phyloP scores from a whole-genome alignment of 2,888 invertebrate genomes.

The Rhamphomyia laevipes region DNA sequence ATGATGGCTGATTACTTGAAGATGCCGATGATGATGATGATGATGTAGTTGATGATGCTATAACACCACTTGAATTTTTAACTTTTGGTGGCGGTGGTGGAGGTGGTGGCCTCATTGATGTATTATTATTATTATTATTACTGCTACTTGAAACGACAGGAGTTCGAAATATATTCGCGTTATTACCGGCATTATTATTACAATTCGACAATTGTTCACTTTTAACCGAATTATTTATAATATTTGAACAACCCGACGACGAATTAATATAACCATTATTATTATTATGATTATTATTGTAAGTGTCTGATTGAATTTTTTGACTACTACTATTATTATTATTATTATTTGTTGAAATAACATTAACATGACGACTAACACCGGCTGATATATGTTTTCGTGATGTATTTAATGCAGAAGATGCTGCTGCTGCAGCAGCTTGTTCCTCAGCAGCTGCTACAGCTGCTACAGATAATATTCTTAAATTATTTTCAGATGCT shows the following conservation, averaged over 20 bases:
- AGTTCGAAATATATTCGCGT: slow-evolving; percentile 21
- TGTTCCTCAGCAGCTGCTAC: slow-evolving; percentile 7
- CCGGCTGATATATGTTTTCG: slow-evolving; percentile 15
- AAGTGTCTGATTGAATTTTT: neutral
- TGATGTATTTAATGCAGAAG: slow-evolving; percentile 10
- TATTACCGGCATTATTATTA: neutral
- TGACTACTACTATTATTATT: slow-evolving; percentile 5
- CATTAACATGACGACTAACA: slow-evolving; percentile 32
- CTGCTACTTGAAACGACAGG: slow-evolving; percentile 32
- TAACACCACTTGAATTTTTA: slow-evolving; percentile 20
- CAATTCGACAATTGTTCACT: too few relatives aligned
- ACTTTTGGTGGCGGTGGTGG: slow-evolving; percentile 37
- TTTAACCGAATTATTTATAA: neutral
- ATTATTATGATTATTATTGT: neutral
- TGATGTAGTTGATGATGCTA: slow-evolving; percentile 12
- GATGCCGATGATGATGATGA: neutral
- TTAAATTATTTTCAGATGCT: slow-evolving; percentile 14
- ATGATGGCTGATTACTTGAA: neutral
- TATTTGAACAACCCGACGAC: neutral
- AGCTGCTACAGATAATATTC: slow-evolving; percentile 13
- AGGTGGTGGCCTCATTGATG: slow-evolving; percentile 36
- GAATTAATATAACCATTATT: neutral
- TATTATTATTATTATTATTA: slow-evolving; percentile 19
- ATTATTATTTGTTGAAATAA: slow-evolving; percentile 27
- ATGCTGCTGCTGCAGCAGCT: slow-evolving; percentile 10